phyloP scores from a whole-genome alignment of 2,888 invertebrate species.

The Teleiodes luculella region DNA sequence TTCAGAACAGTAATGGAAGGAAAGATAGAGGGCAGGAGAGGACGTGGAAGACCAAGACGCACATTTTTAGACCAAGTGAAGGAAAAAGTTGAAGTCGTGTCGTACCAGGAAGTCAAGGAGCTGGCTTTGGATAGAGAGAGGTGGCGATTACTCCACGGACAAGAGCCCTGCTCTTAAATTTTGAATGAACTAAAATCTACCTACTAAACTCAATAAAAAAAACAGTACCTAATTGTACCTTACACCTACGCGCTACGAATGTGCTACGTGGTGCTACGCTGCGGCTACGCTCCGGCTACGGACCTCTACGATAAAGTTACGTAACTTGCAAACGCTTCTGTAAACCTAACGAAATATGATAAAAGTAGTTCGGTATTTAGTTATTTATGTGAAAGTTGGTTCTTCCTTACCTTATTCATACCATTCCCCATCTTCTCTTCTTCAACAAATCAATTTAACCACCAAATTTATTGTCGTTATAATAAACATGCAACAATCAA shows the following conservation, averaged over 20 bases:
- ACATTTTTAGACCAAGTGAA: no score
- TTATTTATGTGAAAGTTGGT: background rate
- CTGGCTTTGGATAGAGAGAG: no score
- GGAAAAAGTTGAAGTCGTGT: no score
- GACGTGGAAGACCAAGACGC: no score
- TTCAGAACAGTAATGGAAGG: no score
- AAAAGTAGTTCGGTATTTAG: background rate
- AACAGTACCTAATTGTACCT: background rate
- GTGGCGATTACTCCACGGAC: no score
- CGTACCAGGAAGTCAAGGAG: no score
- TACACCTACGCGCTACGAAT: slow-evolving; percentile 31
- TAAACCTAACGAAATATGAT: background rate
- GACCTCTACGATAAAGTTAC: slow-evolving; percentile 42
- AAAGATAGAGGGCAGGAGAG: no score
- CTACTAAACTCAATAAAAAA: no score
- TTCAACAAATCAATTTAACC: slow-evolving; percentile 33
- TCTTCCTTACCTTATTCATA: slow-evolving; percentile 88
- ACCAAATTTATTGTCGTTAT: slow-evolving; percentile 53
- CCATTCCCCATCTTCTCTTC: slow-evolving; percentile 86
- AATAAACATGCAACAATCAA: slow-evolving; percentile 40
- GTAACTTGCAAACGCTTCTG: slow-evolving; percentile 34
- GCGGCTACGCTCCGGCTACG: slow-evolving; percentile 21
- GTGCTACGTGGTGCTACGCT: background rate
- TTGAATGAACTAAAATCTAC: no score
- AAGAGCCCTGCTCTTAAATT: no score